Evolutionary conservation across 1,140 invertebrate genomes (phyloP), one percentile per base, ranked within the genome.

Genomic region (Daktulosphaira vitifoliae): DNA sequence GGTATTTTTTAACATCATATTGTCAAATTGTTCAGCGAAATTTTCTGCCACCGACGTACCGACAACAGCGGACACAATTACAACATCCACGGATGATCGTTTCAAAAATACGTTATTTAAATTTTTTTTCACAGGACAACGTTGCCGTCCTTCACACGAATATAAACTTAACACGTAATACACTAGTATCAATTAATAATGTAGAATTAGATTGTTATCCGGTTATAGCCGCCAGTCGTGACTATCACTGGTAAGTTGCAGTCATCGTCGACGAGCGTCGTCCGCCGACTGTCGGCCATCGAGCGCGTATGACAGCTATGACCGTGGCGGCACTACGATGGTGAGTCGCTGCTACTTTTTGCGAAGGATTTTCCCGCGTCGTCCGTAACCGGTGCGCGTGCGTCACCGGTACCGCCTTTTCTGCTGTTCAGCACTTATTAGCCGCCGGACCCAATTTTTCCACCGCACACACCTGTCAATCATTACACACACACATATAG

Each of bases 241-340:
- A 0, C 7, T 4, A 29, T 13, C 42, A 29, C 11, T 20, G 9
- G 23, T 7, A 25, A 5, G 18, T 16, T 33, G 22, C 38, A 42
- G 53, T 22, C 13, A 20, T 42, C 37, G 53, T 48, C 22, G 56
- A 46, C 56, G 56, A 48, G 38, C 54, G 54, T 59, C n/a, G 54
- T 59, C 54, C 38, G 54, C 54, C 54, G 54, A 59, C 54, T 59
- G 42, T 48, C 56, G 42, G 56, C 42, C 56, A 62, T 62, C 56
- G 56, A 39, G 44, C 56, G 56, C 56, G 56, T 33, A 33, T 16
- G 49, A 26, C 22, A 25, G 7, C 9, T 20, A 8, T 51, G 3
- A 18, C 13, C 25, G 50, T 29, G 2, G 15, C 50, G 25, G 6
- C 25, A 4, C 22, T 33, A 33, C 29, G 29, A 5, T 11, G 29